These are phyloP conservation scores for Drosophila subobscura DNA, from an alignment of 1,140 invertebrate species.

Conservation along the genomic window DNA sequence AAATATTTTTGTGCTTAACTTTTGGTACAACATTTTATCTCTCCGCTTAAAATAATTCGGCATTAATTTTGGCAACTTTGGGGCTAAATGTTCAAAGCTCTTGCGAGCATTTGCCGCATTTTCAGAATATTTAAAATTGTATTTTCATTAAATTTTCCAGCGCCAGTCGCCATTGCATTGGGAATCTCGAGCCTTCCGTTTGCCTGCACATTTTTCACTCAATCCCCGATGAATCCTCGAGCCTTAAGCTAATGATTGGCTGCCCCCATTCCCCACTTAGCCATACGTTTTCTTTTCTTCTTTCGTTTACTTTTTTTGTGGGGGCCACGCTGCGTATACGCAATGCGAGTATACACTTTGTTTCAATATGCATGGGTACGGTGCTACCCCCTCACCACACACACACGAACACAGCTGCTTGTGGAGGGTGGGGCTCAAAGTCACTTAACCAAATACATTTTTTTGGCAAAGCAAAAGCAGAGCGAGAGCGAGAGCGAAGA, in stretches of 20 bases:
- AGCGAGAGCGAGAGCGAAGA: conserved; percentile 1
- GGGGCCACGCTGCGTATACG: conserved; percentile 67
- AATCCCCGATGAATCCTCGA: neutral
- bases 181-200: neutral
- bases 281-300: neutral
- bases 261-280: conserved; percentile 3
- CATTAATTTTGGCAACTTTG: too few species aligned
- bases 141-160: neutral
- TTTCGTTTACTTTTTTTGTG: conserved; percentile 29
- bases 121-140: too few species aligned
- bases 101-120: too few species aligned
- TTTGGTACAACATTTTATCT: too few species aligned
- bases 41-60: too few species aligned
- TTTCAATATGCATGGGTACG: conserved; percentile 71
- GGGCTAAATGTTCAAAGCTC: too few species aligned
- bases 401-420: conserved; percentile 37
- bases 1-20: too few species aligned
- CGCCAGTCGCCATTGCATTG: neutral
- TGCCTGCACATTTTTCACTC: conserved; percentile 4
- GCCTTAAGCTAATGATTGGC: conserved; percentile 60
- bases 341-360: conserved; percentile 71
- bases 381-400: conserved; percentile 4
- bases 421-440: conserved; percentile 50
- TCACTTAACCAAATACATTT: conserved; percentile 81
- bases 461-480: conserved; percentile 36